Base-by-base conservation (phyloP, 2,888 invertebrate genomes). In the Laothoe populi region DNA sequence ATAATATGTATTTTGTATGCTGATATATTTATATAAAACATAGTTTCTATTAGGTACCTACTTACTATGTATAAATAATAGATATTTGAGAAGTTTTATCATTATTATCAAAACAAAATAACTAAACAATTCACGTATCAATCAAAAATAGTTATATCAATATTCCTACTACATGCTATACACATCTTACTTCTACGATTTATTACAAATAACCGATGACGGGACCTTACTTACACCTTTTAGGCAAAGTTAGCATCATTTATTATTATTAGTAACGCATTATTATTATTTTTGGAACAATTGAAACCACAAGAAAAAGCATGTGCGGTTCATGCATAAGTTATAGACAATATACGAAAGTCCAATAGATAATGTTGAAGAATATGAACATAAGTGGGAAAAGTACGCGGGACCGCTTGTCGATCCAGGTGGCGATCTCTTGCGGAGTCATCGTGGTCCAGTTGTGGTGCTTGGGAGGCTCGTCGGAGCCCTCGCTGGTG, bases 391-490 rank as follows among this genome's bases (percentile, higher is more conserved):
- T 92, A 3, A 95, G 83, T 0, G 97, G 97, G 83, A 97, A 97
- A 1, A 96, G 92, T 42, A 96, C 88, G 60, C 97, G 93, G 26
- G 97, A 96, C 62, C 97, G 88, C 69, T 94, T 95, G 88, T 97
- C 97, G 69, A 97, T 97, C 97, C 97, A 97, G 60, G 95, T 96
- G 68, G 97, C 96, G 63, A 97, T 97, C 85, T 97, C 96, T 75
- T 97, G 97, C 0, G 97, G 97, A 1, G 97, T 97, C 95, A 97
- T 96, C 13, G 96, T 96, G 57, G 97, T 96, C 95, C 96, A 96
- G 62, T 86, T 88, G 78, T 91, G 88, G 64, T 88, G 92, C 65
- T 86, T 83, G 44, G 86, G 87, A 4, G 81, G 87, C 40, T 86
- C 87, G 73, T 90, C 88, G 11, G 88, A 86, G 61, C 80, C 84